Percentiles rank a stretch among this genome's conserved stretches.
Conservation (phyloP, 2,797 vertebrate genomes). For the Platalea minor region DNA sequence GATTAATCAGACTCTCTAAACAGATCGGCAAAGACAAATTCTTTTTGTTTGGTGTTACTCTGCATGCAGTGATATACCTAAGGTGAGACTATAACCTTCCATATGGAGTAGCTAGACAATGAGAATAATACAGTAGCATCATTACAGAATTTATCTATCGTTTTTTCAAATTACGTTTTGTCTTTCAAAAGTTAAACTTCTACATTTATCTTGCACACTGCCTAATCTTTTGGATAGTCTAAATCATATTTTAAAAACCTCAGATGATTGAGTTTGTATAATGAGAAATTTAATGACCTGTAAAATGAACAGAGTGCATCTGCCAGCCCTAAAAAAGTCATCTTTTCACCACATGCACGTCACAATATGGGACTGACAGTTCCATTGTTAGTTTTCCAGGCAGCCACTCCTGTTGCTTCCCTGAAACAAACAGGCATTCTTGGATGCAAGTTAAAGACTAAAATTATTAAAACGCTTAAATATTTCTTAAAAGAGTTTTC, state of each 20-base stretch:
- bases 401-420: background rate
- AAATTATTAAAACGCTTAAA: background rate
- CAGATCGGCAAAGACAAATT: background rate
- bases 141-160: background rate
- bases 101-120: background rate
- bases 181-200: conserved; percentile 11
- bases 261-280: conserved; percentile 60
- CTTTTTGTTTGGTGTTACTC: background rate
- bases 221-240: conserved; percentile 41
- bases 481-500: background rate
- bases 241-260: conserved; percentile 58
- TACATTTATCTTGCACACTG: conserved; percentile 29
- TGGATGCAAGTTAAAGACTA: background rate
- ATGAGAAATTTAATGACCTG: conserved; percentile 68
- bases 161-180: background rate
- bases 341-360: background rate
- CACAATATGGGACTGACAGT: background rate
- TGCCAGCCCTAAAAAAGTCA: conserved; percentile 39
- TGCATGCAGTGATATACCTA: background rate
- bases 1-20: background rate
- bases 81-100: background rate
- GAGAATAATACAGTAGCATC: background rate
- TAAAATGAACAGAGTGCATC: conserved; percentile 53
- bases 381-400: background rate
- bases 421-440: background rate